Evolutionary conservation across 2,888 invertebrate genomes (phyloP).

Genomic region (Leptopilina myrica): DNA sequence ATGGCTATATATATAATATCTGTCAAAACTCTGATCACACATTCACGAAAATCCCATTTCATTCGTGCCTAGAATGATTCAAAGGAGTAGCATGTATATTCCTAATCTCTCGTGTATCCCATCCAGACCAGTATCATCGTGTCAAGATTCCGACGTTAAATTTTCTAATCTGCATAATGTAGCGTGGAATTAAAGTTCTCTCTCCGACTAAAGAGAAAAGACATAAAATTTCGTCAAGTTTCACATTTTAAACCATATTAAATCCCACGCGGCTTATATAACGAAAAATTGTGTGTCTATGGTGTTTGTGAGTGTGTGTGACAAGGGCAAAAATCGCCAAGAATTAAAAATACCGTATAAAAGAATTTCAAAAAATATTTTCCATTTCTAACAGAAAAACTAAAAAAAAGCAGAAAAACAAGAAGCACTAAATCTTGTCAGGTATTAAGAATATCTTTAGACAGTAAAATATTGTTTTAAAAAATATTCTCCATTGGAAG

Average conservation of each 20-base stretch:
- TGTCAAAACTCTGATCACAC: conserved; percentile 11
- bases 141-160: conserved; percentile 9
- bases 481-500: no score
- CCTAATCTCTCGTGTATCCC: conserved; percentile 12
- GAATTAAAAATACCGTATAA: no score
- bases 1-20: background rate
- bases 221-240: background rate
- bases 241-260: conserved; percentile 6
- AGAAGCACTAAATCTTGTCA: no score
- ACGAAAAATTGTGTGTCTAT: no score
- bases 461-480: no score
- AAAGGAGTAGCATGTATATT: conserved; percentile 13
- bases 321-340: no score
- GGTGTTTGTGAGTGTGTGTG: no score
- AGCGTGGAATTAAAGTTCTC: background rate
- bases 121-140: background rate
- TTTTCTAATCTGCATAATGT: conserved; percentile 37
- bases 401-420: no score
- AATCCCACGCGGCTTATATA: background rate
- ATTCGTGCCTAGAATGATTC: conserved; percentile 25
- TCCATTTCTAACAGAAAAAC: no score
- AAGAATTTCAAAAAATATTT: no score
- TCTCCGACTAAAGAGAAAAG: background rate
- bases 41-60: conserved; percentile 14
- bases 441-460: no score